A percentile compares a stretch with the other conserved stretches of the same genome.
phyloP scores from a whole-genome alignment of 2,797 vertebrate species.

The Tarsius wallacei region DNA sequence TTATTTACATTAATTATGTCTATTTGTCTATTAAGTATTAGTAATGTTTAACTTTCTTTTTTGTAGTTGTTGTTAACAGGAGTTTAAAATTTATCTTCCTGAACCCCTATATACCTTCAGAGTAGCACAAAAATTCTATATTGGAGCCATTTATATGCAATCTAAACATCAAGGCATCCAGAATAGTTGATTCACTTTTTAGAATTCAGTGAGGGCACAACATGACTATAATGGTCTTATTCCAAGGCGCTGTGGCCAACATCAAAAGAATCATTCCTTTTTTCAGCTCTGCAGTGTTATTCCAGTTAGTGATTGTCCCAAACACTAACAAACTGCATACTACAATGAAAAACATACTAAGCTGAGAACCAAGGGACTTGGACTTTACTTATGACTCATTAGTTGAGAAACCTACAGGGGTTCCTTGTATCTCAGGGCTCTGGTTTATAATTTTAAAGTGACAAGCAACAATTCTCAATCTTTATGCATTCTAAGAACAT shows the following conservation, averaged over 20 bases:
- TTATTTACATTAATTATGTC: neutral
- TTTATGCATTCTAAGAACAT: neutral
- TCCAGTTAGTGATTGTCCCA: neutral
- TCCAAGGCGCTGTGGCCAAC: neutral
- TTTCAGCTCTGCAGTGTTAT: neutral
- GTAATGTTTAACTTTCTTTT: neutral
- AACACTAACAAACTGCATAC: neutral
- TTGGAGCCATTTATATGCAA: neutral
- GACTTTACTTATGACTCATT: constrained; percentile 6
- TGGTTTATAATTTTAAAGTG: constrained; percentile 24
- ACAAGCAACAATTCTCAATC: neutral
- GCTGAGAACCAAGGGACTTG: neutral
- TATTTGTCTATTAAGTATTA: neutral
- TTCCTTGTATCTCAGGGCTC: neutral
- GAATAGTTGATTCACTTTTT: neutral
- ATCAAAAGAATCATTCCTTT: constrained; percentile 30
- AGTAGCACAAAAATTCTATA: neutral
- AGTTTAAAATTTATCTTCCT: neutral
- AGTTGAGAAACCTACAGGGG: constrained; percentile 50
- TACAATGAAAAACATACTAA: neutral
- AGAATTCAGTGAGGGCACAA: neutral
- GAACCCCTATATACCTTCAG: rapidly evolving
- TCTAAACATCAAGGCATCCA: neutral
- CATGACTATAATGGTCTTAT: neutral
- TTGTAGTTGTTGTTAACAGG: neutral